Evolutionary conservation across 2,888 invertebrate species (phyloP).

Genomic region (Leistus spinibarbis): DNA sequence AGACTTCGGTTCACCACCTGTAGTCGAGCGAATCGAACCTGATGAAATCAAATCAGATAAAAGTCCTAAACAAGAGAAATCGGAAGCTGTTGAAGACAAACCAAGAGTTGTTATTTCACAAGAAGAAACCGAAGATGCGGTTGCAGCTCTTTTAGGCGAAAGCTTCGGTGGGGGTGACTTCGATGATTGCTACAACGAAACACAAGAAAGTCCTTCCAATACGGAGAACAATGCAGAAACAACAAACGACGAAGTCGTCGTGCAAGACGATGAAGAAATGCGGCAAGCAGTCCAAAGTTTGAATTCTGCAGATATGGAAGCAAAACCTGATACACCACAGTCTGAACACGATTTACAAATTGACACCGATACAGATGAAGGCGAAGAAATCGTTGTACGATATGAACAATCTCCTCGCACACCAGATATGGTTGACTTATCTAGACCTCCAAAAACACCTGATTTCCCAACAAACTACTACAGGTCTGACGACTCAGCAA

Average conservation of each 20-base stretch:
- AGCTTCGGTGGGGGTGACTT: constrained; percentile 76
- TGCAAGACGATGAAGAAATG: constrained; percentile 85
- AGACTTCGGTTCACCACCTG: constrained; percentile 58
- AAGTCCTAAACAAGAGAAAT: constrained; percentile 50
- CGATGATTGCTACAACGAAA: constrained; percentile 63
- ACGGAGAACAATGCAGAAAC: constrained; percentile 61
- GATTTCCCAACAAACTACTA: constrained; percentile 62
- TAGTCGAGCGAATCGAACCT: constrained; percentile 45
- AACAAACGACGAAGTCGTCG: constrained; percentile 69
- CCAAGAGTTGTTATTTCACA: constrained; percentile 85
- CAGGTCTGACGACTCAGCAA: constrained; percentile 54
- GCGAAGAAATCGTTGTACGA: constrained; percentile 62
- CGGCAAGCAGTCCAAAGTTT: constrained; percentile 83
- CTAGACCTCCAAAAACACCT: constrained; percentile 62
- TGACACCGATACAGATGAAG: constrained; percentile 84
- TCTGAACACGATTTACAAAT: constrained; percentile 84
- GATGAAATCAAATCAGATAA: constrained; percentile 53
- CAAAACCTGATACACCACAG: constrained; percentile 84
- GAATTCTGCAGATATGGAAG: constrained; percentile 69
- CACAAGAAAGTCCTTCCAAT: constrained; percentile 55
- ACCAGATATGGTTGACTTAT: constrained; percentile 59
- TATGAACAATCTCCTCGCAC: constrained; percentile 58
- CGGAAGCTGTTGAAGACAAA: constrained; percentile 69
- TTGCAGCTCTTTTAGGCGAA: constrained; percentile 84
- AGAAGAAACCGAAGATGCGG: constrained; percentile 92